Evolutionary conservation across 35 echinoderm and acorn worm genomes (phyloP).

Genomic region (Diadema setosum): DNA sequence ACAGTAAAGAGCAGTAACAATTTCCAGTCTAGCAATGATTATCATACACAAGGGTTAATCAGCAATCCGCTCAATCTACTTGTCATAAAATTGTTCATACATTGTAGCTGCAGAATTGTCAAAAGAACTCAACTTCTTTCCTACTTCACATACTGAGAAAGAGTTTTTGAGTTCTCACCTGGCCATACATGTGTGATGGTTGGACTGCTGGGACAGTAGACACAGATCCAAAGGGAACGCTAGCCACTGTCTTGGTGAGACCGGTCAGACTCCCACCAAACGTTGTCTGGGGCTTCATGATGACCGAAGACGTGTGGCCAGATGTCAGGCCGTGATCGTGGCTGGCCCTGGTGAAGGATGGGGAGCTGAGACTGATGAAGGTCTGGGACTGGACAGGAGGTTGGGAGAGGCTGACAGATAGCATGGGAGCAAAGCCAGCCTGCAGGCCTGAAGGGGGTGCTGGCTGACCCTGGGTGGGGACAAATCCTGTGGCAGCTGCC

Average conservation of each 20-base stretch:
- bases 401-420: conserved; percentile 63
- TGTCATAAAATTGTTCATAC: too few relatives aligned
- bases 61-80: too few relatives aligned
- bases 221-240: conserved; percentile 58
- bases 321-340: conserved; percentile 10
- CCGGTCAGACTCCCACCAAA: conserved; percentile 9
- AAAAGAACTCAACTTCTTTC: too few relatives aligned
- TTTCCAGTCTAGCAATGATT: too few relatives aligned
- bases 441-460: conserved; percentile 30
- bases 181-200: conserved; percentile 57
- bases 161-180: too few relatives aligned
- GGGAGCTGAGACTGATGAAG: conserved; percentile 40
- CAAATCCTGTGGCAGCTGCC: not conserved
- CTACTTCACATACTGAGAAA: too few relatives aligned
- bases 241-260: conserved; percentile 67
- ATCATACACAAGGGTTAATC: too few relatives aligned
- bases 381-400: conserved; percentile 45
- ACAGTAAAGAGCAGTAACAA: too few relatives aligned
- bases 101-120: too few relatives aligned
- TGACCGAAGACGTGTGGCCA: conserved; percentile 28
- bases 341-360: conserved; percentile 23
- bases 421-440: conserved; percentile 31
- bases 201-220: conserved; percentile 48
- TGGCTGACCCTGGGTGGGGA: conserved; percentile 31
- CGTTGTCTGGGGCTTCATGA: conserved; percentile 65